Conservation (phyloP, 2,113 vertebrate genomes). For the Polypterus bichir region DNA sequence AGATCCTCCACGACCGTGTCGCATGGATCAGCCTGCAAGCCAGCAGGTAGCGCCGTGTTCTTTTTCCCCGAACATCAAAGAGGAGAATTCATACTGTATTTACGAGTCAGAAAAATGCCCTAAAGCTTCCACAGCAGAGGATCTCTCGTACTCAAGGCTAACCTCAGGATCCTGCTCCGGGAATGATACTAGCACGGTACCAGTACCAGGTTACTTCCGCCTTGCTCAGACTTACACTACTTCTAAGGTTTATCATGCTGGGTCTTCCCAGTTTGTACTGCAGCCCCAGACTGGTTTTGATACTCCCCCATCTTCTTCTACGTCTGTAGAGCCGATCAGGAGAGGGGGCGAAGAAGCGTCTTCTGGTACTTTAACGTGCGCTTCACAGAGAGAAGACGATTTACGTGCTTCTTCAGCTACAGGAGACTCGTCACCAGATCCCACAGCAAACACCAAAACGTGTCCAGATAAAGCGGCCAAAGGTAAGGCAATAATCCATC, state of each 20-base stretch:
- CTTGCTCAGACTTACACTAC: constrained; percentile 86
- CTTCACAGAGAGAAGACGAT: constrained; percentile 66
- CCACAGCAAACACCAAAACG: constrained; percentile 65
- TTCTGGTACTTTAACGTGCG: constrained; percentile 50
- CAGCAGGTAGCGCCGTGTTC: constrained; percentile 74
- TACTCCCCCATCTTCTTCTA: constrained; percentile 49
- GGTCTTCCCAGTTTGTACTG: constrained; percentile 56
- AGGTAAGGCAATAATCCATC: constrained; percentile 56
- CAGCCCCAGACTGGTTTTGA: constrained; percentile 67
- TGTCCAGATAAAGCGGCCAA: constrained; percentile 69
- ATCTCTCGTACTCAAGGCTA: constrained; percentile 65
- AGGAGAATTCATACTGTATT: constrained; percentile 89
- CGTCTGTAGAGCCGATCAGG: constrained; percentile 52
- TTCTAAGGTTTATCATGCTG: constrained; percentile 68
- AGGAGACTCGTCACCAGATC: constrained; percentile 77
- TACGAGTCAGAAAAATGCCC: constrained; percentile 90
- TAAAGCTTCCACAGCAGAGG: constrained; percentile 65
- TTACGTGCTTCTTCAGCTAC: constrained; percentile 74
- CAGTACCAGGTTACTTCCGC: constrained; percentile 94
- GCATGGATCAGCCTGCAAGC: constrained; percentile 71
- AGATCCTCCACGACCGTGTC: constrained; percentile 77
- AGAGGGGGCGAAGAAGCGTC: constrained; percentile 69
- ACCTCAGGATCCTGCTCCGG: constrained; percentile 56
- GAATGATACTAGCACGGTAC: constrained; percentile 58
- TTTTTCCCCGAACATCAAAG: constrained; percentile 88